These are phyloP conservation scores for Melanotaenia maccullochi DNA, from an alignment of 2,797 vertebrate species.

Conservation along the genomic window DNA sequence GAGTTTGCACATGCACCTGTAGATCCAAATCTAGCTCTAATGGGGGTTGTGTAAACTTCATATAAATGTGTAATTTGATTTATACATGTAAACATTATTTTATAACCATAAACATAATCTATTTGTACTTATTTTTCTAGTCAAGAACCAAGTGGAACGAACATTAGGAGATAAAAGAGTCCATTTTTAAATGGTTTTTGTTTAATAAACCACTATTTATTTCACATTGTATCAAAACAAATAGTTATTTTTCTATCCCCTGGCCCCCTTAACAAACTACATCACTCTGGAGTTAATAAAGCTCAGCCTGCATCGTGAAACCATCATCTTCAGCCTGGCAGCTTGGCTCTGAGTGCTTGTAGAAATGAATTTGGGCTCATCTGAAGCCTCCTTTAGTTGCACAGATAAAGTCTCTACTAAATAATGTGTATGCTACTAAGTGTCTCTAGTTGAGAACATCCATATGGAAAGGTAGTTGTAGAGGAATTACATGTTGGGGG, in stretches of 20 bases:
- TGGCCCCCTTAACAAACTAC: constrained; percentile 49
- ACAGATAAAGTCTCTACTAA: constrained; percentile 49
- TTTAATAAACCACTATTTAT: constrained; percentile 66
- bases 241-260: constrained; percentile 65
- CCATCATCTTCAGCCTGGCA: constrained; percentile 67
- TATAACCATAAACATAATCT: constrained; percentile 82
- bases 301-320: constrained; percentile 58
- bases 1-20: constrained; percentile 43
- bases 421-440: constrained; percentile 46
- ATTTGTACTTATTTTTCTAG: constrained; percentile 88
- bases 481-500: constrained; percentile 28
- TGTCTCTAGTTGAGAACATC: constrained; percentile 45
- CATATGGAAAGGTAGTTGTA: constrained; percentile 24
- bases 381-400: constrained; percentile 55
- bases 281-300: constrained; percentile 55
- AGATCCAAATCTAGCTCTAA: constrained; percentile 67
- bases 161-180: constrained; percentile 44
- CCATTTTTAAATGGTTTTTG: constrained; percentile 71
- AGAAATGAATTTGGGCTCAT: constrained; percentile 61
- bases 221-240: constrained; percentile 56
- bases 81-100: constrained; percentile 83
- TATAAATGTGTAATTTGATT: constrained; percentile 71
- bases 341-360: constrained; percentile 69
- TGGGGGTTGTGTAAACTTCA: constrained; percentile 49
- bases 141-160: constrained; percentile 54